phyloP scores from a whole-genome alignment of 2,113 vertebrate species.

The Lophochroa leadbeateri region DNA sequence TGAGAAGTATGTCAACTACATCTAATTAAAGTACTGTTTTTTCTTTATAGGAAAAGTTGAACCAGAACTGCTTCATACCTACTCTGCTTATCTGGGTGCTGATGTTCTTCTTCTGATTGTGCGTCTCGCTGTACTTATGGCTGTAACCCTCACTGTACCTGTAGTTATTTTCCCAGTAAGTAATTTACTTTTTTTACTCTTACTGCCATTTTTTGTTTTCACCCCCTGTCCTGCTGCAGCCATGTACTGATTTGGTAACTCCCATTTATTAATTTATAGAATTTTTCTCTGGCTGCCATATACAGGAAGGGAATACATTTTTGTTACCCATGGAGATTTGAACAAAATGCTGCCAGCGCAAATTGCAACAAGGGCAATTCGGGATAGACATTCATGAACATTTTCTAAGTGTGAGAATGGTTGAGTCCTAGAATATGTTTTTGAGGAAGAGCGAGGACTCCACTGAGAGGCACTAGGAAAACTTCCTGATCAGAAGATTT shows the following conservation, averaged over 20 bases:
- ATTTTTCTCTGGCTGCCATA: not conserved
- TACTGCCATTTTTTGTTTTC: not conserved
- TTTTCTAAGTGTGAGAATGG: not conserved
- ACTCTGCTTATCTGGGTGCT: slow-evolving; percentile 78
- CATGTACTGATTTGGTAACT: not conserved
- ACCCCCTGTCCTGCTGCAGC: not conserved
- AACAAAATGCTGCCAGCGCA: not conserved
- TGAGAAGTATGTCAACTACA: not conserved
- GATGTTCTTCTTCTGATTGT: slow-evolving; percentile 92
- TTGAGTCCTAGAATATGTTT: not conserved
- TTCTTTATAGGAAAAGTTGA: slow-evolving; percentile 80
- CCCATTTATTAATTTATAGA: not conserved
- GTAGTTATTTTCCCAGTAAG: slow-evolving; percentile 97
- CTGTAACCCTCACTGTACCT: slow-evolving; percentile 94
- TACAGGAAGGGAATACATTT: not conserved
- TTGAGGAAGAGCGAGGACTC: not conserved
- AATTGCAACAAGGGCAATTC: not conserved
- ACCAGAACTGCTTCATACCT: slow-evolving; percentile 93
- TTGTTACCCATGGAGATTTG: not conserved
- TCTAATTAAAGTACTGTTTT: not conserved
- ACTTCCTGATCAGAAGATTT: not conserved
- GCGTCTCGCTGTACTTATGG: slow-evolving; percentile 91
- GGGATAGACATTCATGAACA: not conserved
- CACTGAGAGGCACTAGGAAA: not conserved
- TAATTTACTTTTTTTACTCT: not conserved